A percentile compares a stretch with the other conserved stretches of the same genome.
These are phyloP conservation scores for Acronicta leporina DNA, from an alignment of 2,888 invertebrate species.

Conservation along the genomic window DNA sequence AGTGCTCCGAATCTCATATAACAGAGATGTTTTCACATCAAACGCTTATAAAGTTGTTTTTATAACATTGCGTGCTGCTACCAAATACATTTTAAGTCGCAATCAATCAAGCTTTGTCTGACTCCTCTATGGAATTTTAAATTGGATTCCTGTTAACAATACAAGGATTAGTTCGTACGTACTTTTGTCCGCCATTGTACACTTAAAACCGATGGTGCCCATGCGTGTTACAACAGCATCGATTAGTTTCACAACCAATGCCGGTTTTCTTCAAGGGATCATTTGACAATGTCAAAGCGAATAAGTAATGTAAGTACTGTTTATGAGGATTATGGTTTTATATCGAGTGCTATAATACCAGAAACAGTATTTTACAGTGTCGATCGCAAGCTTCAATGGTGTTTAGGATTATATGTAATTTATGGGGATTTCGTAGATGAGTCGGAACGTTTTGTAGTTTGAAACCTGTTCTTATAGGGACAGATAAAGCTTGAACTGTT, in stretches of 20 bases:
- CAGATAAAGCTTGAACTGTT: constrained; percentile 57
- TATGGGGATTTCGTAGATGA: constrained; percentile 74
- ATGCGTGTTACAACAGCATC: constrained; percentile 36
- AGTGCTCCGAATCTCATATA: constrained; percentile 26
- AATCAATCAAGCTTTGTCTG: constrained; percentile 87
- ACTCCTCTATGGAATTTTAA: constrained; percentile 83
- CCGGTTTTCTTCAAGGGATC: constrained; percentile 26
- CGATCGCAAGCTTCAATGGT: constrained; percentile 73
- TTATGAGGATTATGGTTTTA: constrained; percentile 23
- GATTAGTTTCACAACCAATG: constrained; percentile 38
- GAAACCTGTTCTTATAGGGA: constrained; percentile 56
- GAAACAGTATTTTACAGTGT: constrained; percentile 72
- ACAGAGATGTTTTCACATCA: constrained; percentile 56
- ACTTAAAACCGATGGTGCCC: constrained; percentile 36
- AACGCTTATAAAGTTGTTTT: constrained; percentile 52
- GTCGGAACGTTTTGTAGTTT: constrained; percentile 69
- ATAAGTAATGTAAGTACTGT: constrained; percentile 56
- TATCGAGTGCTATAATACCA: constrained; percentile 45
- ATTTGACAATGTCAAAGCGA: constrained; percentile 19
- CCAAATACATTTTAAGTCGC: constrained; percentile 75
- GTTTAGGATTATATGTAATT: constrained; percentile 80
- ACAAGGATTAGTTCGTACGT: constrained; percentile 79
- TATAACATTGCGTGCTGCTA: constrained; percentile 62
- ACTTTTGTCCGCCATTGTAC: constrained; percentile 76
- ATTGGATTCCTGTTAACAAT: constrained; percentile 87